A percentile compares a stretch with the other conserved stretches of the same genome.
phyloP scores from a whole-genome alignment of 2,797 vertebrate species.

The Enteromius trimaculatus region DNA sequence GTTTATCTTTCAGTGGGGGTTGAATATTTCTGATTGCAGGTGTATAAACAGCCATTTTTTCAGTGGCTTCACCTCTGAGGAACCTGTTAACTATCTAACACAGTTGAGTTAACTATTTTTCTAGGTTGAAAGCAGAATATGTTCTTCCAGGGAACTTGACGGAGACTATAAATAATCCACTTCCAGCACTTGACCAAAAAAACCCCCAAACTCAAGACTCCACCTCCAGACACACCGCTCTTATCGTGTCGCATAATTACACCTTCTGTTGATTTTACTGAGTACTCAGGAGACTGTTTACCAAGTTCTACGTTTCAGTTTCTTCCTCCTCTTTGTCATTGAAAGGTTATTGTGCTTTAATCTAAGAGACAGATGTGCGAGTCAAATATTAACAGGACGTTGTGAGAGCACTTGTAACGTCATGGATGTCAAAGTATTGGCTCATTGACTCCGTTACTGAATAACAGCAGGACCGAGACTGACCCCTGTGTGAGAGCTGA shows the following conservation, averaged over 20 bases:
- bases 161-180: background rate
- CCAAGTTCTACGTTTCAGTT: background rate
- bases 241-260: background rate
- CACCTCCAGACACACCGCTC: background rate
- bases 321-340: background rate
- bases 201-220: background rate
- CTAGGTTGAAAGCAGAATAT: background rate
- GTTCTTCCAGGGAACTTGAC: background rate
- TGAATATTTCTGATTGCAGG: too few species aligned
- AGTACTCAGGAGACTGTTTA: background rate
- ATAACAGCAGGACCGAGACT: background rate
- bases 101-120: background rate
- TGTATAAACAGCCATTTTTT: background rate
- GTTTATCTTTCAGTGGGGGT: too few species aligned
- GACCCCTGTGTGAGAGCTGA: background rate
- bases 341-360: constrained; percentile 8
- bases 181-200: background rate
- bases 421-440: background rate
- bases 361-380: background rate
- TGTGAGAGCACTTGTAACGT: background rate
- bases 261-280: background rate
- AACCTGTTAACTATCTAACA: background rate
- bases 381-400: constrained; percentile 68
- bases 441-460: constrained; percentile 19
- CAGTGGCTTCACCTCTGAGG: background rate